Conservation (phyloP, 2,113 vertebrate species). For the Dipodomys spectabilis region DNA sequence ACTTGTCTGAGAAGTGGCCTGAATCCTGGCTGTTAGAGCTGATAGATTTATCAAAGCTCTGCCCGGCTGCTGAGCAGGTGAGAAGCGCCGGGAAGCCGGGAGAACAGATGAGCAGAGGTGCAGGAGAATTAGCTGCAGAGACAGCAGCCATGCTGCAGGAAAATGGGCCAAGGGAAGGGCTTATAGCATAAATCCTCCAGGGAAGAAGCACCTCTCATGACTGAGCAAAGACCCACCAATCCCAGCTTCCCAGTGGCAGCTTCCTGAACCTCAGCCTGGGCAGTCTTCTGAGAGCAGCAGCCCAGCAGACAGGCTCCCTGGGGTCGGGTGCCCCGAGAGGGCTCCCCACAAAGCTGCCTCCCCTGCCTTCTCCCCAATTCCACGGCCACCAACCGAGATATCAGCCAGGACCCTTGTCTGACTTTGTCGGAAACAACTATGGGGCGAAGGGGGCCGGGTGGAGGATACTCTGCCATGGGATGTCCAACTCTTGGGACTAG, state of each 20-base stretch:
- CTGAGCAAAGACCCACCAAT: background rate
- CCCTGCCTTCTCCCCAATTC: background rate
- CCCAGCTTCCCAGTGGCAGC: background rate
- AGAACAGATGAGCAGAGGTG: background rate
- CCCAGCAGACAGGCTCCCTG: rapidly evolving
- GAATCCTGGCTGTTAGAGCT: slow-evolving; percentile 69
- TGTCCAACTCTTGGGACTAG: too few relatives aligned
- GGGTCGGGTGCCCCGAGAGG: background rate
- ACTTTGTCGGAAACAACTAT: background rate
- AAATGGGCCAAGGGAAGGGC: background rate
- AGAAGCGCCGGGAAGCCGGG: background rate
- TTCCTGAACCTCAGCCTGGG: background rate
- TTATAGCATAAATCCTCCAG: background rate
- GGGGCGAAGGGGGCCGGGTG: too few relatives aligned
- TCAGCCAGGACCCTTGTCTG: rapidly evolving
- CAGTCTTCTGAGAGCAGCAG: background rate
- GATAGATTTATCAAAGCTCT: slow-evolving; percentile 65
- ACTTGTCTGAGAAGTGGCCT: slow-evolving; percentile 66
- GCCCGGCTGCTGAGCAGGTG: background rate
- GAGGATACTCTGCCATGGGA: background rate
- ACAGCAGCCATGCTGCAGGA: rapidly evolving
- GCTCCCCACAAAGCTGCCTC: background rate
- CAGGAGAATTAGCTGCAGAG: background rate
- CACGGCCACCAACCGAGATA: too few relatives aligned
- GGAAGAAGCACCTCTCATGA: background rate